Base-by-base conservation (phyloP, 2,797 vertebrate genomes). In the Chelon labrosus region DNA sequence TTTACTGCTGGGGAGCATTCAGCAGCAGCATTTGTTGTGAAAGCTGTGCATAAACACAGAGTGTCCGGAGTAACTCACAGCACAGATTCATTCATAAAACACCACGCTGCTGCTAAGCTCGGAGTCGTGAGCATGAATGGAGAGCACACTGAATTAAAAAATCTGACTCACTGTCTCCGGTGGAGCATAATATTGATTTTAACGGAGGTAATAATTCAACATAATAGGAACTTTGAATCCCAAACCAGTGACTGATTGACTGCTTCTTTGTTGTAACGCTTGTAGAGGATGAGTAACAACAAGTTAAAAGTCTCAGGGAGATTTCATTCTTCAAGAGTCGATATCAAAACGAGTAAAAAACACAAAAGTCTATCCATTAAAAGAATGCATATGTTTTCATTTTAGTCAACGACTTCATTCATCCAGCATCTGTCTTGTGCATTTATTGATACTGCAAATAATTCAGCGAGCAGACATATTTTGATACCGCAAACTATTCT, bases 1-100 rank as follows among this genome's bases (percentile, higher is more conserved):
- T 90, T 89, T 85, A n/a, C 55, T 10, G 54, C 42, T 41, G 7
- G 10, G 27, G n/a, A 67, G 65, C 56, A 46, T 59, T 67, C 58
- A 56, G 9, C 38, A 16, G 22, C n/a, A 55, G 17, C 31, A n/a
- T 71, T 70, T 8, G 10, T 17, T 25, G 17, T n/a, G 1, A 20
- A 75, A 54, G 22, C 7, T 52, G 20, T 12, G 42, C 38, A 66
- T 25, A 9, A 0, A 44, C 52, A 73, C 47, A 65, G 13, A 53
- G 55, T 53, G 50, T 25, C 46, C 0, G 1, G 2, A 19, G 44
- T 0, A 27, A 50, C 54, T 73, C 47, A 38, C 16, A 37, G 17
- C 55, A 51, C 9, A 13, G 5, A 31, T 31, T 35, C 37, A 56
- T 56, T 65, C 64, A 27, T 13, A 57, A 39, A 74, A 57, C 37